phyloP scores from a whole-genome alignment of 2,888 invertebrate species.

The Holacanthella duospinosa region DNA sequence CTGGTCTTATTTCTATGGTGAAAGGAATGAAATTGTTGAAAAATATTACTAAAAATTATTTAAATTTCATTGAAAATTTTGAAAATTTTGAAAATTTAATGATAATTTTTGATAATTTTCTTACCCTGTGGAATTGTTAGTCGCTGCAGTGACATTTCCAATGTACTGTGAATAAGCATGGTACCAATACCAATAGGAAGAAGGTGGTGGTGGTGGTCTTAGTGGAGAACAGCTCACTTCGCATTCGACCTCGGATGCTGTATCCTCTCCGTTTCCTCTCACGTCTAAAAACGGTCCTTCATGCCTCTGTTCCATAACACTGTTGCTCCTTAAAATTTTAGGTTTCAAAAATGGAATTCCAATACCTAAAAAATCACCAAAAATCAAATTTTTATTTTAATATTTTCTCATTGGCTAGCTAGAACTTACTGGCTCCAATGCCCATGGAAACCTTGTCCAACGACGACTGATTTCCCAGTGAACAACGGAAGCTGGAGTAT shows the following conservation, averaged over 20 bases:
- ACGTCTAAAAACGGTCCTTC: not conserved
- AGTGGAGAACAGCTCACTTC: constrained; percentile 27
- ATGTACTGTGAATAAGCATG: constrained; percentile 27
- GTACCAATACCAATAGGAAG: constrained; percentile 34
- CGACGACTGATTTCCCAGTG: not conserved
- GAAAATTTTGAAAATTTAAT: too few relatives aligned
- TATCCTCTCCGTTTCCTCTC: constrained; percentile 7
- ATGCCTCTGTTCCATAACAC: not conserved
- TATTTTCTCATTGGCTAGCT: not conserved
- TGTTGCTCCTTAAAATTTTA: not conserved
- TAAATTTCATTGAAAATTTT: too few relatives aligned
- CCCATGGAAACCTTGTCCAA: constrained; percentile 21
- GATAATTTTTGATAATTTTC: too few relatives aligned
- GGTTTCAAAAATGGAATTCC: not conserved
- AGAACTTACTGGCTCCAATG: constrained; percentile 31
- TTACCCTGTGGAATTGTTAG: not conserved
- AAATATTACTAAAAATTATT: too few relatives aligned
- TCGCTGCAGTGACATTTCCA: constrained; percentile 9
- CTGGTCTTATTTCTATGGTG: too few relatives aligned
- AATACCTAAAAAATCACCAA: not conserved
- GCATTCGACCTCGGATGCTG: constrained; percentile 30
- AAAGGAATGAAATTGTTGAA: too few relatives aligned
- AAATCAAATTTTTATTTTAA: too few relatives aligned
- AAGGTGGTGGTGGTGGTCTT: constrained; percentile 21
- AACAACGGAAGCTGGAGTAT: too few relatives aligned